Evolutionary conservation across 2,888 invertebrate genomes (phyloP).

Genomic region (Melieria crassipennis): DNA sequence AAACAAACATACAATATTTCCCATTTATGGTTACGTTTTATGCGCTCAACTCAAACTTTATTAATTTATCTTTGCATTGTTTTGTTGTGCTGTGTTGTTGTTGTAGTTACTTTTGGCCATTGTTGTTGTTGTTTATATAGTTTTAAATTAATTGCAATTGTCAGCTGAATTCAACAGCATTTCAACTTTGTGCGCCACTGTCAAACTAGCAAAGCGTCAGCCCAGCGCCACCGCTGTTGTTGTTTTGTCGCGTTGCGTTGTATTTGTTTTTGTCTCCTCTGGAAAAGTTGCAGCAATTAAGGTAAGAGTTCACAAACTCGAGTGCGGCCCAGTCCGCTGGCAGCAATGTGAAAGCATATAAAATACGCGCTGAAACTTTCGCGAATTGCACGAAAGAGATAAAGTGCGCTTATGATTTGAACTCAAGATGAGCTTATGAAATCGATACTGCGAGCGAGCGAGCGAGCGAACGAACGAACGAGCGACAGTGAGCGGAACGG

Average conservation of each 20-base stretch:
- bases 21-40: background rate
- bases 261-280: constrained; percentile 11
- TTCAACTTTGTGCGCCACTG: background rate
- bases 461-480: no score
- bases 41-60: background rate
- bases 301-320: constrained; percentile 22
- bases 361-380: no score
- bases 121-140: constrained; percentile 3
- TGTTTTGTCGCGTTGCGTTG: constrained; percentile 18
- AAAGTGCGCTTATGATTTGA: background rate
- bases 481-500: no score
- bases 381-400: constrained; percentile 7
- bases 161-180: constrained; percentile 22
- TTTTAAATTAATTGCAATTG: constrained; percentile 31
- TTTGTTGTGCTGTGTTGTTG: background rate
- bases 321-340: background rate
- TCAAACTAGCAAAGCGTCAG: constrained; percentile 16
- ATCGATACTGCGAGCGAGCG: no score
- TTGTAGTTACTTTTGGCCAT: background rate
- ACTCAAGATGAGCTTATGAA: no score
- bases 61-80: constrained; percentile 2
- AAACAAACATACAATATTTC: no score
- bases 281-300: constrained; percentile 29
- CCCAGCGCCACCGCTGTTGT: constrained; percentile 10
- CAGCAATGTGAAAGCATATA: no score